Evolutionary conservation across 2,113 vertebrate species (phyloP), one percentile per base, ranked within the genome.

Genomic region (Chunga burmeisteri): DNA sequence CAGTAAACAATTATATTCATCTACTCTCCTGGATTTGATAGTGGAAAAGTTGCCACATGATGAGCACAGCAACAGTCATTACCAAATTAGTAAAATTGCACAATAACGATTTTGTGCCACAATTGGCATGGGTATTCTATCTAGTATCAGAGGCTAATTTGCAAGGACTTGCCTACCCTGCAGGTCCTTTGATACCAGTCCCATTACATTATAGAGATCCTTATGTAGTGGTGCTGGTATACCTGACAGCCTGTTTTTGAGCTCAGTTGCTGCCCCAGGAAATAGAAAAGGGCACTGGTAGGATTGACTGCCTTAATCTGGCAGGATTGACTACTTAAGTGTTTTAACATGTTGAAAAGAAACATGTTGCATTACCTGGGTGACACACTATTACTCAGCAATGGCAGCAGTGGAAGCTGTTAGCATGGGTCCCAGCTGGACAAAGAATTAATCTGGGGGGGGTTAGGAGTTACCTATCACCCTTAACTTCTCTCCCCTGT

Each of bases 71-170:
- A 94, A 75, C 52, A 94, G 56, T 34, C 46, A 85, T 87, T 82
- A 82, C 44, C 52, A 85, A 91, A 90, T 73, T 14, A 62, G 27
- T 73, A 68, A 78, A 81, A 89, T 94, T 96, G 62, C 93, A 82
- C 84, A 94, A 82, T 27, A 55, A 55, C 26, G 44, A 47, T 71
- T 74, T 84, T 79, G 65, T 81, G 65, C 86, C 89, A 63, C 16
- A 36, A 42, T 26, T 20, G 66, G 42, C 68, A 61, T 75, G 61
- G 65, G 74, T 74, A 86, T 21, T 42, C 18, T 70, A 32, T 44
- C 47, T 90, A 12, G 8, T 53, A 32, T 74, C 62, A 30, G 27
- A 42, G 59, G 42, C 12, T 59, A 25, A 71, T 89, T 71, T 91
- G 86, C 73, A 93, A 84, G 50, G 68, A 75, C 89, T 91, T 93